These are phyloP conservation scores for Drosophila glabriapex DNA, from an alignment of 2,888 invertebrate species.

Conservation along the genomic window DNA sequence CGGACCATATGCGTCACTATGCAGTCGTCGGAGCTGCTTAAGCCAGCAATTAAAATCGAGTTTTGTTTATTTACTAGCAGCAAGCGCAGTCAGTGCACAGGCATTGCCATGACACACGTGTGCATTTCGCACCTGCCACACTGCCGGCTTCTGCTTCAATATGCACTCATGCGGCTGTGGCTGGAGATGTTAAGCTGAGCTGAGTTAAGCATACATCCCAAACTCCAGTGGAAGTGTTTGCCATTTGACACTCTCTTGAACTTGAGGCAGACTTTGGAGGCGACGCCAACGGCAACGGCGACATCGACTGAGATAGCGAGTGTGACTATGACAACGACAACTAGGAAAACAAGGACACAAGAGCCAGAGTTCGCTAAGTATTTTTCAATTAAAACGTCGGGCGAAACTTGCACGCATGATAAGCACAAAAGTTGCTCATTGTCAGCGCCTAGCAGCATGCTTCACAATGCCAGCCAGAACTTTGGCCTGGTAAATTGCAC, in stretches of 20 bases:
- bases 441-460: constrained; percentile 72
- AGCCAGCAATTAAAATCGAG: constrained; percentile 74
- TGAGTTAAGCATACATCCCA: constrained; percentile 2
- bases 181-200: constrained; percentile 14
- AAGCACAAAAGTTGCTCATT: constrained; percentile 74
- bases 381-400: constrained; percentile 78
- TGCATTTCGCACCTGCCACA: constrained; percentile 59
- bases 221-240: constrained; percentile 52
- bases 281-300: not conserved
- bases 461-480: constrained; percentile 52
- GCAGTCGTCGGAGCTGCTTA: constrained; percentile 37
- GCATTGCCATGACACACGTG: constrained; percentile 33
- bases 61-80: constrained; percentile 55
- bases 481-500: constrained; percentile 41
- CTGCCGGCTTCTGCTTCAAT: constrained; percentile 13
- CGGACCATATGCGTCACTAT: not conserved
- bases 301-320: constrained; percentile 16
- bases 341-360: constrained; percentile 8
- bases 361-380: constrained; percentile 69
- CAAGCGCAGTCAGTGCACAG: constrained; percentile 13
- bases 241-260: constrained; percentile 74
- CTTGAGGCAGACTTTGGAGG: constrained; percentile 39
- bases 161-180: constrained; percentile 65
- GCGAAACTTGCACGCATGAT: constrained; percentile 76
- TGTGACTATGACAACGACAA: constrained; percentile 18